Conservation (phyloP, 2,797 vertebrate species). For the Novumbra hubbsi region DNA sequence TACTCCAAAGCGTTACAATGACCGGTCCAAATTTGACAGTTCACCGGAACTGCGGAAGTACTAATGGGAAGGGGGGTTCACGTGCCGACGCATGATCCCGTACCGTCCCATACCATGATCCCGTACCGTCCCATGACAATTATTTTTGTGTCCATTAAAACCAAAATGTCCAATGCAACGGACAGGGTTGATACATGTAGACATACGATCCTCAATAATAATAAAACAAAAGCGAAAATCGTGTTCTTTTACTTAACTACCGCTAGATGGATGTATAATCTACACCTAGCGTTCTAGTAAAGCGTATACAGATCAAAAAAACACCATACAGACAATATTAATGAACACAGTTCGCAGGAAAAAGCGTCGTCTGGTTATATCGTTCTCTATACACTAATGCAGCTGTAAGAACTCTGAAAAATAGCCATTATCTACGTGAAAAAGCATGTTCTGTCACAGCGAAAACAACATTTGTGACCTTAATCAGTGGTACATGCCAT, state of each 20-base stretch:
- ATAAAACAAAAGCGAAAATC: background rate
- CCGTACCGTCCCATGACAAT: too few species aligned
- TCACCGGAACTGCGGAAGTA: slow-evolving; percentile 67
- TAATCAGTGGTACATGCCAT: too few species aligned
- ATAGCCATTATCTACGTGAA: too few species aligned
- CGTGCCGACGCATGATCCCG: slow-evolving; percentile 3
- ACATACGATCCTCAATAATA: background rate
- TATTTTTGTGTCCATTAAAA: background rate
- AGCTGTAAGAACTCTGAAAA: too few species aligned
- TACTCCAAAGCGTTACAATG: slow-evolving; percentile 18
- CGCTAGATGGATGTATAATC: slow-evolving; percentile 4
- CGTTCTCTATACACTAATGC: too few species aligned
- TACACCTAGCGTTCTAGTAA: background rate
- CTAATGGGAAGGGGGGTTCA: slow-evolving; percentile 10
- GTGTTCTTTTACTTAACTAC: background rate
- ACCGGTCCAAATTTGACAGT: slow-evolving; percentile 54
- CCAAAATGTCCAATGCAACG: background rate
- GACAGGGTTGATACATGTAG: background rate
- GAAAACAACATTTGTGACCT: too few species aligned
- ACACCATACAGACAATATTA: background rate
- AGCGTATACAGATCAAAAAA: background rate
- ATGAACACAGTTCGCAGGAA: too few species aligned
- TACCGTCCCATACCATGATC: background rate
- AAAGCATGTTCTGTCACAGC: too few species aligned
- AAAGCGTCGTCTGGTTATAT: too few species aligned